Evolutionary conservation across 2,797 vertebrate species (phyloP).

Genomic region (Apogon hyalosoma): DNA sequence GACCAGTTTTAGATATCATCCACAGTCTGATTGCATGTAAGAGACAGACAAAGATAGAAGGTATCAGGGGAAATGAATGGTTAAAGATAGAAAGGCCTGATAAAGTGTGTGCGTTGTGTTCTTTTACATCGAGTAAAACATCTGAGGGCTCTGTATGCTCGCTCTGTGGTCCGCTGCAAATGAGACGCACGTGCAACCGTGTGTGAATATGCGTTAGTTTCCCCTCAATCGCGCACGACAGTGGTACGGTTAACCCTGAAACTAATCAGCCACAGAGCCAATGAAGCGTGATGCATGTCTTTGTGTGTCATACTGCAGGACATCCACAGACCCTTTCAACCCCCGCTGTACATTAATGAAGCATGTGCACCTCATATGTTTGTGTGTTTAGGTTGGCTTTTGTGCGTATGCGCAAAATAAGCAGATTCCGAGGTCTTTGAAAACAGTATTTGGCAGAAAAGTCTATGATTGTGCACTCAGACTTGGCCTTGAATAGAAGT

Average conservation of each 20-base stretch:
- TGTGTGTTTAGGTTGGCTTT: background rate
- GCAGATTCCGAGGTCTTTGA: constrained; percentile 35
- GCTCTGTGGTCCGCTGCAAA: constrained; percentile 15
- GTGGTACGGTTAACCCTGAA: constrained; percentile 63
- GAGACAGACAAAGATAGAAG: background rate
- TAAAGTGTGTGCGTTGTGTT: background rate
- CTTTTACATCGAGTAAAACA: constrained; percentile 8
- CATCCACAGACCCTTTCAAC: constrained; percentile 6
- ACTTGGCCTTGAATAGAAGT: constrained; percentile 57
- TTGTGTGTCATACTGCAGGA: background rate
- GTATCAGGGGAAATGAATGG: constrained; percentile 23
- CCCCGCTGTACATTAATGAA: constrained; percentile 3
- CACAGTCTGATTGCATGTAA: constrained; percentile 22
- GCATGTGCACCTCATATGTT: background rate
- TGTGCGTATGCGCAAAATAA: constrained; percentile 1
- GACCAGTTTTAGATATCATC: constrained; percentile 27
- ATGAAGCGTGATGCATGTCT: constrained; percentile 29
- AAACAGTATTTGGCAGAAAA: constrained; percentile 45
- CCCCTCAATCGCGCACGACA: constrained; percentile 46
- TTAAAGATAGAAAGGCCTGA: background rate
- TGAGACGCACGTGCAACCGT: constrained; percentile 10
- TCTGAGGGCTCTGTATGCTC: background rate
- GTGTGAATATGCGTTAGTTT: constrained; percentile 42
- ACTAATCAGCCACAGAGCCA: constrained; percentile 45
- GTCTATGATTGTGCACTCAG: constrained; percentile 59